Evolutionary conservation across 2,797 vertebrate species (phyloP).

Genomic region (Protosalanx chinensis): DNA sequence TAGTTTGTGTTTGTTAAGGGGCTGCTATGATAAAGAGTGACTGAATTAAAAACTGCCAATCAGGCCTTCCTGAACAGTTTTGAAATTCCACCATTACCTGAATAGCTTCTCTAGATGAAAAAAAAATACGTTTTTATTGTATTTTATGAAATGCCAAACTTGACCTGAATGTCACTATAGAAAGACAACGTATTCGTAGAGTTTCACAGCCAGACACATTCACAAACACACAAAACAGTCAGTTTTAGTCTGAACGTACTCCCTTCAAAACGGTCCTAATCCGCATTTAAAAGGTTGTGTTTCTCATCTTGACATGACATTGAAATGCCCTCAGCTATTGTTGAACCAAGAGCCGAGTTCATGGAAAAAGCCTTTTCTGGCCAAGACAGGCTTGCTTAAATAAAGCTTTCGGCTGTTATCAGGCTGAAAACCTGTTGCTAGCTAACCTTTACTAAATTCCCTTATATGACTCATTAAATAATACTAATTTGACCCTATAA

Average conservation of each 20-base stretch:
- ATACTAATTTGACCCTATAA: not conserved
- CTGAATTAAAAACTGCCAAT: not conserved
- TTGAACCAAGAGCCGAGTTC: slow-evolving; percentile 23
- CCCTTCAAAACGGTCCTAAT: not conserved
- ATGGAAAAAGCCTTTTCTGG: slow-evolving; percentile 28
- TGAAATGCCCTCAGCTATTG: slow-evolving; percentile 1
- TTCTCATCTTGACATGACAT: not conserved
- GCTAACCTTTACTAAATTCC: slow-evolving; percentile 12
- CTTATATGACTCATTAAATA: slow-evolving; percentile 29
- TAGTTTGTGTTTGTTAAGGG: not conserved
- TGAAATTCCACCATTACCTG: not conserved
- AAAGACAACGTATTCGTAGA: no score
- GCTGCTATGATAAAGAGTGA: not conserved
- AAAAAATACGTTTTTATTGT: no score
- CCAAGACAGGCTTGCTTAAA: slow-evolving; percentile 10
- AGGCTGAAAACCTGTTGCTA: slow-evolving; percentile 10
- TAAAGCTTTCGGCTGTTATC: slow-evolving; percentile 40
- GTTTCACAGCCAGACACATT: not conserved
- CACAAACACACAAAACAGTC: slow-evolving; percentile 9
- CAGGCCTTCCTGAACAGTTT: not conserved
- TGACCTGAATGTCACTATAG: no score
- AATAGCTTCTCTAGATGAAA: no score
- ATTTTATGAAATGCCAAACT: no score
- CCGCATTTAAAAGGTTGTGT: not conserved
- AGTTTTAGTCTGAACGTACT: not conserved